Conservation (phyloP, 2,113 vertebrate species). For the Acanthochromis polyacanthus region DNA sequence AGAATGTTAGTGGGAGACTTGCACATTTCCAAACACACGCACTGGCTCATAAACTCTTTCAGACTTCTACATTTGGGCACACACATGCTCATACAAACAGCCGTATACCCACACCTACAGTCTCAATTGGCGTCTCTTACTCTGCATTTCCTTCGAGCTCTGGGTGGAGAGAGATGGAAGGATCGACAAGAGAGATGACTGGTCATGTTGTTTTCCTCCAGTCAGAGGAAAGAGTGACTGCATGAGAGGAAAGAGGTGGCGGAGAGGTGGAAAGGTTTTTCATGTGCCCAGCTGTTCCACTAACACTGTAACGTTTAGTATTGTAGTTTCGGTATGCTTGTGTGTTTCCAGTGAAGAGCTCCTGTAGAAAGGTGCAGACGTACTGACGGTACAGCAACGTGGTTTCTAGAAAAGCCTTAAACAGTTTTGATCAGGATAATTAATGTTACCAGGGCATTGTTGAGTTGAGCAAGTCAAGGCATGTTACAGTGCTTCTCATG, state of each 20-base stretch:
- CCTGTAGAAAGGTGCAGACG: constrained; percentile 44
- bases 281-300: constrained; percentile 61
- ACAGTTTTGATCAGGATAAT: background rate
- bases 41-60: constrained; percentile 51
- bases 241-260: constrained; percentile 72
- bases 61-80: constrained; percentile 63
- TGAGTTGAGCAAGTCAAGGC: background rate
- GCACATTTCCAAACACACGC: constrained; percentile 55
- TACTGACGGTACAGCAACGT: constrained; percentile 34
- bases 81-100: constrained; percentile 61
- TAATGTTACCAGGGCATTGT: background rate
- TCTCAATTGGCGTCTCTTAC: constrained; percentile 57
- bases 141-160: constrained; percentile 54
- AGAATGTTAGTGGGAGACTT: constrained; percentile 79
- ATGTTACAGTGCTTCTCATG: background rate
- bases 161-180: constrained; percentile 63
- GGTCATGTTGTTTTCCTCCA: constrained; percentile 69
- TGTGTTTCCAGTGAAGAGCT: constrained; percentile 62
- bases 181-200: constrained; percentile 68
- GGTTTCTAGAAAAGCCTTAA: constrained; percentile 26
- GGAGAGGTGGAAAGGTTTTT: constrained; percentile 71
- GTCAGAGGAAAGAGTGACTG: constrained; percentile 78
- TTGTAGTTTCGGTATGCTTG: constrained; percentile 54
- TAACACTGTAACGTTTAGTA: constrained; percentile 42
- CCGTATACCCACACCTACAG: constrained; percentile 63